Conservation (phyloP, 2,113 vertebrate species). For the Aegithalos caudatus region DNA sequence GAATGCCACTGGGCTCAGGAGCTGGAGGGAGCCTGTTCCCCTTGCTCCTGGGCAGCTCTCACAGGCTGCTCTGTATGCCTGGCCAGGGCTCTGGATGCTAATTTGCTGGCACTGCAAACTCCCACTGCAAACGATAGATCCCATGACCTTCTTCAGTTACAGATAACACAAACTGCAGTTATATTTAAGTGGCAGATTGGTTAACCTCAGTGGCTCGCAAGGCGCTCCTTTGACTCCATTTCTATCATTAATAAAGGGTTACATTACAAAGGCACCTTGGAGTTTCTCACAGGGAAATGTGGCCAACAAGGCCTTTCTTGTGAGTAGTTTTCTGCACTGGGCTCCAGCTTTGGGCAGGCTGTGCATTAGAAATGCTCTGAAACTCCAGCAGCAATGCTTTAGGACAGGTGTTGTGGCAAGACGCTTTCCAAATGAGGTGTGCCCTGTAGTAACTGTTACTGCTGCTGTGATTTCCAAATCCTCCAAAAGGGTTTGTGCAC, state of each 20-base stretch:
- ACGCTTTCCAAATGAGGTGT: neutral
- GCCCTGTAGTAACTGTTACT: neutral
- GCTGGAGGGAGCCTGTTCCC: neutral
- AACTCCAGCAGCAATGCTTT: neutral
- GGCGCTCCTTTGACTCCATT: neutral
- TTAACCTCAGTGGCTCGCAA: slow-evolving; percentile 13
- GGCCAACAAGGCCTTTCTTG: neutral
- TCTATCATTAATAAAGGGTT: slow-evolving; percentile 28
- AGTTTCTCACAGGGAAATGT: neutral
- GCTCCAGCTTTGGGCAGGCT: neutral
- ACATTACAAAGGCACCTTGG: slow-evolving; percentile 52
- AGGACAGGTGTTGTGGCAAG: neutral
- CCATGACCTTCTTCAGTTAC: slow-evolving; percentile 59
- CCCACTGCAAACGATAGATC: neutral
- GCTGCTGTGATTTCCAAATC: neutral
- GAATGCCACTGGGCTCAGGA: neutral
- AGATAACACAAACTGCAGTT: slow-evolving; percentile 60
- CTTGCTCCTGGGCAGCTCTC: neutral
- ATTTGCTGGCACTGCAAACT: slow-evolving; percentile 36
- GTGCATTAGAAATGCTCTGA: neutral
- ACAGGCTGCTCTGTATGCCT: slow-evolving; percentile 32
- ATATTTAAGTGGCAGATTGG: slow-evolving; percentile 29
- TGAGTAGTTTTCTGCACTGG: neutral
- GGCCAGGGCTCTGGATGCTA: slow-evolving; percentile 28
- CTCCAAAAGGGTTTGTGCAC: neutral